phyloP scores from a whole-genome alignment of 2,797 vertebrate genomes.

The Gila robusta region DNA sequence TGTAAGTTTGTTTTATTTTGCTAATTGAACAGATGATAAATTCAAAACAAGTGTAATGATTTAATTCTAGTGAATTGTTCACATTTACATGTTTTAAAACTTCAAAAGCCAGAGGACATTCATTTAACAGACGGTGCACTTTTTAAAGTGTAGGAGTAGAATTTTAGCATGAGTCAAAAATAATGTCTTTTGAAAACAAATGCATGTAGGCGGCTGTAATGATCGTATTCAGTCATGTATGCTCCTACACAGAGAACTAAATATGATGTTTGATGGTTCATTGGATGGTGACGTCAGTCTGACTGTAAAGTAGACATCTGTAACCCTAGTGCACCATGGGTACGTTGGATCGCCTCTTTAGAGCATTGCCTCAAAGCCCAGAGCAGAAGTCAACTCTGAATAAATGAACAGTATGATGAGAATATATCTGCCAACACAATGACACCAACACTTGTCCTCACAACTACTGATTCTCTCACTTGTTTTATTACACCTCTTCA shows the following conservation, averaged over 20 bases:
- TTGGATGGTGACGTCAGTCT: slow-evolving; percentile 20
- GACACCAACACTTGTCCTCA: background rate
- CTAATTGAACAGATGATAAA: slow-evolving; percentile 25
- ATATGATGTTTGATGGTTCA: slow-evolving; percentile 38
- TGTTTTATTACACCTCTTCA: slow-evolving; percentile 9
- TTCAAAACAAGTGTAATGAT: slow-evolving; percentile 18
- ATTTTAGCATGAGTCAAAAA: slow-evolving; percentile 41
- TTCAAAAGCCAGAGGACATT: background rate
- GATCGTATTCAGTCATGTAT: slow-evolving; percentile 33
- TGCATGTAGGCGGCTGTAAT: slow-evolving; percentile 32
- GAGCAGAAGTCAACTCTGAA: slow-evolving; percentile 34
- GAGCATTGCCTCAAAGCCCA: slow-evolving; percentile 40
- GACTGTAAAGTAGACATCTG: slow-evolving; percentile 39
- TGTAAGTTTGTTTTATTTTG: background rate
- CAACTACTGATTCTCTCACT: slow-evolving; percentile 3
- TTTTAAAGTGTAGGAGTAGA: slow-evolving; percentile 28
- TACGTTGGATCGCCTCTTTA: slow-evolving; percentile 3
- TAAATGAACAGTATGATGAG: slow-evolving; percentile 19
- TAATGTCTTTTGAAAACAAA: slow-evolving; percentile 30
- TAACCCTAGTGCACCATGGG: slow-evolving; percentile 33
- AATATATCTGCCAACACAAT: slow-evolving; percentile 13
- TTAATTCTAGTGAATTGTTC: slow-evolving; percentile 6
- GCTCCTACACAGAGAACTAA: slow-evolving; percentile 39
- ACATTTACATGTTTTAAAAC: slow-evolving; percentile 23
- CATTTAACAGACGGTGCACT: slow-evolving; percentile 20